phyloP scores from a whole-genome alignment of 2,797 vertebrate species.

The Crypturellus tataupa region DNA sequence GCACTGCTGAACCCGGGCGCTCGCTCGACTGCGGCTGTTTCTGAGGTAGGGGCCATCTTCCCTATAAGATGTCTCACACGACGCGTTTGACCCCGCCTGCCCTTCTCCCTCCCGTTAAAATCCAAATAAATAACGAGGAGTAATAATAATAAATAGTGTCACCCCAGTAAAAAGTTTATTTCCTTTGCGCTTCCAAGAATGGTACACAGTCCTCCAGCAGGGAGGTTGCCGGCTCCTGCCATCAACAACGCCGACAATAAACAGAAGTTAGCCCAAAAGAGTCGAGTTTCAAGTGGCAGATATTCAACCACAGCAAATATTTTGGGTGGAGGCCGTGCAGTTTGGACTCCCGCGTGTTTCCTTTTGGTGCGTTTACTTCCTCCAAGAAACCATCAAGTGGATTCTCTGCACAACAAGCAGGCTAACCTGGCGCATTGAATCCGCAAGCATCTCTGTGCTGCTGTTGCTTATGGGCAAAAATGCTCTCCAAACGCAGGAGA shows the following conservation, averaged over 20 bases:
- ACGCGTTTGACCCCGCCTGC: not conserved
- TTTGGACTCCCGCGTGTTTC: constrained; percentile 37
- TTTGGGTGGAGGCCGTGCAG: not conserved
- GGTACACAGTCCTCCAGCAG: not conserved
- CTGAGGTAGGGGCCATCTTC: not conserved
- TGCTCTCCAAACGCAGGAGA: not conserved
- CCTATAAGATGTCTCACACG: constrained; percentile 25
- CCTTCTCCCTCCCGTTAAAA: constrained; percentile 29
- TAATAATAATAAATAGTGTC: constrained; percentile 38
- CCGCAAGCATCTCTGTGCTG: not conserved
- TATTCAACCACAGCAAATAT: constrained; percentile 31
- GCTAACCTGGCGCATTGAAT: constrained; percentile 14
- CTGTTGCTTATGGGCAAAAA: constrained; percentile 2
- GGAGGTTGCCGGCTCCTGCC: not conserved
- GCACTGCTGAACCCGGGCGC: not conserved
- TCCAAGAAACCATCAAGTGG: constrained; percentile 14
- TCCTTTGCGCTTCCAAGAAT: not conserved
- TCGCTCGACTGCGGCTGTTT: not conserved
- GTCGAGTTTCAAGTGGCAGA: constrained; percentile 13
- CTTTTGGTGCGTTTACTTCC: constrained; percentile 46
- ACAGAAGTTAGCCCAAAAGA: constrained; percentile 27
- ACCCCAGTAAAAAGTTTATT: not conserved
- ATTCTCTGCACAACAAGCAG: constrained; percentile 25
- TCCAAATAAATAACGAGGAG: constrained; percentile 50
- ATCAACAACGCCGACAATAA: constrained; percentile 30